Conservation (phyloP, 1,140 invertebrate genomes). For the Nilaparvata lugens region DNA sequence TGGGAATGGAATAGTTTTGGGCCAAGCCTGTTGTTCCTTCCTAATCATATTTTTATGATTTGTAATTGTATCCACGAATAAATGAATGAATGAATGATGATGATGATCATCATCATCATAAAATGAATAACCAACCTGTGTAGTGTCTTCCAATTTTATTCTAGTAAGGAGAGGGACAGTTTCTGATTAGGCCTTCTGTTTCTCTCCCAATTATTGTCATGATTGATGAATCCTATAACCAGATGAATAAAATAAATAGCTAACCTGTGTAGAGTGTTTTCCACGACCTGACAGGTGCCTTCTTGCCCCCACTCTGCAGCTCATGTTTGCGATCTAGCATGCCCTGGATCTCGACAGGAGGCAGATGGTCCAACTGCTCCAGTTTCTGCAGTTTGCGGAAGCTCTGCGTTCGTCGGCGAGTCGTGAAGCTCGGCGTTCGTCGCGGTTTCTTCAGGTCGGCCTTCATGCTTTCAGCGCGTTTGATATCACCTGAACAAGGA, state of each 20-base stretch:
- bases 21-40: no score
- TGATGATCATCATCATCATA: no score
- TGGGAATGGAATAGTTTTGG: no score
- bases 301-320: constrained; percentile 83
- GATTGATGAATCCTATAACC: no score
- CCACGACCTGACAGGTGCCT: constrained; percentile 91
- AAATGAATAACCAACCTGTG: no score
- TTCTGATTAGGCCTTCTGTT: no score
- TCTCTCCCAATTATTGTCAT: no score
- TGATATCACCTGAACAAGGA: constrained; percentile 46
- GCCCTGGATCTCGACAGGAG: constrained; percentile 86
- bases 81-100: no score
- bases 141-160: no score
- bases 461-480: constrained; percentile 82
- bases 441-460: constrained; percentile 67
- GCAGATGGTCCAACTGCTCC: constrained; percentile 61
- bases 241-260: not conserved
- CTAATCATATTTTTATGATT: no score
- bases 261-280: constrained; percentile 79
- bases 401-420: constrained; percentile 77
- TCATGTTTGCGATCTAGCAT: constrained; percentile 92
- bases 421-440: constrained; percentile 90
- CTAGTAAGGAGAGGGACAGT: no score
- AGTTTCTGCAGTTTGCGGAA: constrained; percentile 68
- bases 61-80: no score